Evolutionary conservation across 2,113 vertebrate species (phyloP).

Genomic region (Rhineura floridana): DNA sequence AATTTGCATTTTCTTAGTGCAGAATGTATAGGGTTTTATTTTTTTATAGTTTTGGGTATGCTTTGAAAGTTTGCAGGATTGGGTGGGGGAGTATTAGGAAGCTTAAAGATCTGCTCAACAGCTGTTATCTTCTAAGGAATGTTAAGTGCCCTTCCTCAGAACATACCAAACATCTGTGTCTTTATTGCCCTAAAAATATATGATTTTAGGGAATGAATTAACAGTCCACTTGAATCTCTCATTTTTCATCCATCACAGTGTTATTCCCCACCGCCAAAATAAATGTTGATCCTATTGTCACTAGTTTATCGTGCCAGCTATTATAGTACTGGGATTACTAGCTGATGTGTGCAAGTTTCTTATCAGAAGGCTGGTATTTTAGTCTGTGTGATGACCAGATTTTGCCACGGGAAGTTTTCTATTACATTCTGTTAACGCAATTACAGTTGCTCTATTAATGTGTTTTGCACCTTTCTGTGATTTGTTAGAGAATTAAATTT

Average conservation of each 20-base stretch:
- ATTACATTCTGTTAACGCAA: neutral
- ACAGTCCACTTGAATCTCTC: neutral
- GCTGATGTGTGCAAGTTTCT: slow-evolving; percentile 17
- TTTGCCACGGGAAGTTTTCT: neutral
- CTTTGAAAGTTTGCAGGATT: too few relatives aligned
- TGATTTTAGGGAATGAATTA: neutral
- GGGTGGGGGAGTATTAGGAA: too few relatives aligned
- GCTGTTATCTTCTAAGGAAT: neutral
- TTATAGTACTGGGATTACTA: too few relatives aligned
- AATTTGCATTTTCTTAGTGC: too few relatives aligned
- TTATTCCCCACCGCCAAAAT: too few relatives aligned
- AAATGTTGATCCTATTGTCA: neutral
- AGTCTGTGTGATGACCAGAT: neutral
- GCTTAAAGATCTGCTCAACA: too few relatives aligned
- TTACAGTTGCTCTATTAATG: neutral
- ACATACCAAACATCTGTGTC: too few relatives aligned
- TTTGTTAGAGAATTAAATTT: neutral
- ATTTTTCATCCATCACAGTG: neutral
- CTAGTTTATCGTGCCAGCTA: neutral
- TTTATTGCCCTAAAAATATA: too few relatives aligned
- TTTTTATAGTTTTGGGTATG: too few relatives aligned
- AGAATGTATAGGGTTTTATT: too few relatives aligned
- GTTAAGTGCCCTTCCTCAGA: neutral
- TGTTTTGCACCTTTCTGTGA: neutral
- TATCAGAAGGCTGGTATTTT: neutral